Conservation (phyloP, 2,888 invertebrate species). For the Ametastegia equiseti region DNA sequence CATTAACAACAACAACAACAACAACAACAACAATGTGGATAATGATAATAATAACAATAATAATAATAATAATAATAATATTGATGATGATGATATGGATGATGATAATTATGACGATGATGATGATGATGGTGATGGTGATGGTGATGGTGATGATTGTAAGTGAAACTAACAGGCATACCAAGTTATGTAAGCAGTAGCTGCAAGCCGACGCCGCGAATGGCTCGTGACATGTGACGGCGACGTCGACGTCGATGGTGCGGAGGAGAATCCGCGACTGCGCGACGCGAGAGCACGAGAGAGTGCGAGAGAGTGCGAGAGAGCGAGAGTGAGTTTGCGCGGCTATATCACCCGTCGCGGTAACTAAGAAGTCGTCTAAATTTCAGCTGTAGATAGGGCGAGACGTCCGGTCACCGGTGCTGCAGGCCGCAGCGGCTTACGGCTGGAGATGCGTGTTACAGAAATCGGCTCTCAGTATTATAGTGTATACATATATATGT, state of each 20-base stretch:
- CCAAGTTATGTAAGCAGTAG: background rate
- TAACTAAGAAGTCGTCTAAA: background rate
- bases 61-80: background rate
- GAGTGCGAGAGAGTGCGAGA: background rate
- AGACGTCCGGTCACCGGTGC: constrained; percentile 1
- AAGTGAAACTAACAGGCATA: background rate
- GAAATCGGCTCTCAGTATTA: background rate
- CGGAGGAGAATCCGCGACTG: constrained; percentile 15
- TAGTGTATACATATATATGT: too few relatives aligned
- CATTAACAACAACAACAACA: too few relatives aligned
- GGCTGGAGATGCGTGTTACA: background rate
- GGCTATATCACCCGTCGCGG: background rate
- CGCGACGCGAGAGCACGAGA: background rate
- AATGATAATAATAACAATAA: background rate
- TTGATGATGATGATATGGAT: background rate
- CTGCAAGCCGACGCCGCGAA: background rate
- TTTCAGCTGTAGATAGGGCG: background rate
- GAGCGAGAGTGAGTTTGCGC: background rate
- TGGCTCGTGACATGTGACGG: background rate
- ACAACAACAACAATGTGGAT: background rate
- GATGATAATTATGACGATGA: background rate
- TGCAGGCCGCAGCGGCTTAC: constrained; percentile 3
- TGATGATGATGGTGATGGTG: background rate
- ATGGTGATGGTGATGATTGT: background rate
- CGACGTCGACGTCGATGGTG: constrained; percentile 27